Conservation (phyloP, 1,140 invertebrate genomes). For the Cyrtorhinus lividipennis region DNA sequence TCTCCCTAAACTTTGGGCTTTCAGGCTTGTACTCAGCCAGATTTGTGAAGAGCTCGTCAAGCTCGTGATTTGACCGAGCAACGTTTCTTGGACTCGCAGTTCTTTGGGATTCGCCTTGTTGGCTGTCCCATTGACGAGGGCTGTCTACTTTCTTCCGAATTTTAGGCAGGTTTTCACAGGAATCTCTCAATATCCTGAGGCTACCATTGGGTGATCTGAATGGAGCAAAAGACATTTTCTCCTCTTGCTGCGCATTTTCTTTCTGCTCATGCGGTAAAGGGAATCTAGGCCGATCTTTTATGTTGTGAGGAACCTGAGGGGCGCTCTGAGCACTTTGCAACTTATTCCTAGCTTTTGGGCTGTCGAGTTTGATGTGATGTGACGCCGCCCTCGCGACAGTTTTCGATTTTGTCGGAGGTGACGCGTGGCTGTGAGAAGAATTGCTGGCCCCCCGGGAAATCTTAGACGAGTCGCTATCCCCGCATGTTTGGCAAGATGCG, state of each 20-base stretch:
- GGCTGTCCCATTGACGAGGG: neutral
- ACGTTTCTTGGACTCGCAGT: neutral
- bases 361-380: neutral
- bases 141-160: neutral
- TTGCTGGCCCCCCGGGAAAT: neutral
- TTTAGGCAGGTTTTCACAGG: slow-evolving; percentile 1
- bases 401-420: neutral
- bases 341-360: neutral
- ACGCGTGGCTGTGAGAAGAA: neutral
- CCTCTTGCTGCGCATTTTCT: neutral
- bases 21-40: neutral
- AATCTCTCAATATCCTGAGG: neutral
- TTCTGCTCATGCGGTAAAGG: neutral
- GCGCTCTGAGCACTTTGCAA: neutral
- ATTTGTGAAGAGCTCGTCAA: neutral
- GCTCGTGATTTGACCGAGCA: neutral
- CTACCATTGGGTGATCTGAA: neutral
- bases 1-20: neutral
- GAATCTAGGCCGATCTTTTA: neutral
- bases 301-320: neutral
- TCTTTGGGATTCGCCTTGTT: neutral
- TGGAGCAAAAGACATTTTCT: neutral
- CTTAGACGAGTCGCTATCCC: neutral
- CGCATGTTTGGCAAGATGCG: slow-evolving; percentile 1
- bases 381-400: neutral